A percentile compares a stretch with the other conserved stretches of the same genome.
phyloP scores from a whole-genome alignment of 1,140 invertebrate genomes.

The Pseudomyrmex concolor region DNA sequence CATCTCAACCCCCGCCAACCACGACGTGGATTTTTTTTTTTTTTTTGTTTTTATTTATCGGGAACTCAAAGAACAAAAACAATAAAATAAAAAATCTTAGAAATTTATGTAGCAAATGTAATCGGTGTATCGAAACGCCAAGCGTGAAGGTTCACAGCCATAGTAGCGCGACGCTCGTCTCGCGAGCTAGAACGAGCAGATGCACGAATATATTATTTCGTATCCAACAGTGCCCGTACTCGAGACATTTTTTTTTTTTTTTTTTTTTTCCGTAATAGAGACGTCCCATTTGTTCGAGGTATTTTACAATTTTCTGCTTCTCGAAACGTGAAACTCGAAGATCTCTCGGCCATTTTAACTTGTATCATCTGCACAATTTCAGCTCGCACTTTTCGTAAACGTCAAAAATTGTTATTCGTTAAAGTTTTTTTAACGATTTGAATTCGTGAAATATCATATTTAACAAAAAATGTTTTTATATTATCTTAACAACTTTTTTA shows the following conservation, averaged over 20 bases:
- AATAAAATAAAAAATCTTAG: too few relatives aligned
- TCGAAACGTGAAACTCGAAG: not conserved
- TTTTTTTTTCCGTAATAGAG: conserved; percentile 26
- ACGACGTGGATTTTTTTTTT: not conserved
- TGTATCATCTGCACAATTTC: not conserved
- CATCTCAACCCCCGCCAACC: not conserved
- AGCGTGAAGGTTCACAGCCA: conserved; percentile 41
- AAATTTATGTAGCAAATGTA: not conserved
- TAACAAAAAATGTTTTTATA: not conserved
- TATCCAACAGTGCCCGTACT: conserved; percentile 62
- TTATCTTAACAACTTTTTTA: not conserved
- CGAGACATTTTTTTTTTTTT: conserved; percentile 9
- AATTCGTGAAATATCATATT: not conserved
- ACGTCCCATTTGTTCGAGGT: conserved; percentile 46
- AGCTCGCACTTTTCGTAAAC: too few relatives aligned
- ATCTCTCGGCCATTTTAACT: not conserved
- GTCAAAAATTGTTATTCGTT: too few relatives aligned
- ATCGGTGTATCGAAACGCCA: not conserved
- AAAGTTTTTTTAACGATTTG: too few relatives aligned
- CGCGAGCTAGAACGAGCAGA: conserved; percentile 70
- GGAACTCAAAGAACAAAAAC: too few relatives aligned
- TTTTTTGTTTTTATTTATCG: conserved; percentile 1
- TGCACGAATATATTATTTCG: conserved; percentile 73
- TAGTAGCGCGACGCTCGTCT: conserved; percentile 31
- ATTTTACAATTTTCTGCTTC: not conserved